Conservation (phyloP, 2,888 invertebrate species). For the Fissipunctia ypsillon region DNA sequence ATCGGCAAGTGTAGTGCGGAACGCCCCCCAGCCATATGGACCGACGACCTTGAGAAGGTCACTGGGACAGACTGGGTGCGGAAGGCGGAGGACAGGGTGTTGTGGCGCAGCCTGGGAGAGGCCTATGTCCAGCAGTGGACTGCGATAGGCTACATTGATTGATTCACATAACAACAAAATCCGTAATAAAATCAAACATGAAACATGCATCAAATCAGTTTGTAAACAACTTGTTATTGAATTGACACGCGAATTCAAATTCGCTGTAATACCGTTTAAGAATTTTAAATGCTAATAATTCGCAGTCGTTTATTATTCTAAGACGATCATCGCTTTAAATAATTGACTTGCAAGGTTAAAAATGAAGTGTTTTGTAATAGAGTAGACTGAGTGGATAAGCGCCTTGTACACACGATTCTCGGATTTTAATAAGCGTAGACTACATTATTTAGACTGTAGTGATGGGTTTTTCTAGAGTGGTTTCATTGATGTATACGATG, state of each 20-base stretch:
- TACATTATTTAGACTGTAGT: not conserved
- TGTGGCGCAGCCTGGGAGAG: not conserved
- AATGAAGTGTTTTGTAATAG: slow-evolving; percentile 48
- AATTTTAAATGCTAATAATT: slow-evolving; percentile 41
- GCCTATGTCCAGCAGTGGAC: not conserved
- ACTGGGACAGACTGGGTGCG: not conserved
- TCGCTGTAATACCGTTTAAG: slow-evolving; percentile 14
- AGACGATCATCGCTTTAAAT: slow-evolving; percentile 41
- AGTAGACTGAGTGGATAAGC: slow-evolving; percentile 7
- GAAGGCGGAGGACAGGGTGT: not conserved
- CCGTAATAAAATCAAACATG: not conserved
- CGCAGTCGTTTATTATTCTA: slow-evolving; percentile 62
- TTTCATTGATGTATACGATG: not conserved
- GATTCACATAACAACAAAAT: not conserved
- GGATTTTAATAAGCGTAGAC: slow-evolving; percentile 16
- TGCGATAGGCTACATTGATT: not conserved
- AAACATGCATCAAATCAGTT: not conserved
- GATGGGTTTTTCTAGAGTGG: not conserved
- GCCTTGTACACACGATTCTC: slow-evolving; percentile 8
- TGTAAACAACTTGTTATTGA: slow-evolving; percentile 7
- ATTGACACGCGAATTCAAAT: slow-evolving; percentile 25
- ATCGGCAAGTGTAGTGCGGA: not conserved
- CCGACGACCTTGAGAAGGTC: too few relatives aligned
- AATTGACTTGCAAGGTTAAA: slow-evolving; percentile 63
- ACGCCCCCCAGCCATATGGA: not conserved